phyloP scores from a whole-genome alignment of 37 sponge, comb jelly and placozoan genomes.

The Cladorhizidae sp. region DNA sequence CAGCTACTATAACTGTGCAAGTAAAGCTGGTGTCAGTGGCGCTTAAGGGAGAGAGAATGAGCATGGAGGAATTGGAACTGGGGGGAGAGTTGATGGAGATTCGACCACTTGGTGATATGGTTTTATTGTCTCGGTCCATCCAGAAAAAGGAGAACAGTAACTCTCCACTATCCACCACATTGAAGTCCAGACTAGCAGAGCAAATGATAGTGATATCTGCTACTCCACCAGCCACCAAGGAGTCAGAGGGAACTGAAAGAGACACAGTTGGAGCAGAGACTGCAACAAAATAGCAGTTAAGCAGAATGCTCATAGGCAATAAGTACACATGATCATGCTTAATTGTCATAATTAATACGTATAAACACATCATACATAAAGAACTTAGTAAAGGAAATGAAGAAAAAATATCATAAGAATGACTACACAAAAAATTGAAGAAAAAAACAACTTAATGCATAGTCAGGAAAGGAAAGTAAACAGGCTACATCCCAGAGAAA shows the following conservation, averaged over 20 bases:
- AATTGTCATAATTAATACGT: too few species aligned
- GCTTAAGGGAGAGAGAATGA: conserved; percentile 12
- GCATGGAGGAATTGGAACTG: not conserved
- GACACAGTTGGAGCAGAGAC: conserved; percentile 10
- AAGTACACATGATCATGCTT: too few species aligned
- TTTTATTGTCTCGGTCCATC: not conserved
- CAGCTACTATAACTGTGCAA: not conserved
- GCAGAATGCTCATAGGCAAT: too few species aligned
- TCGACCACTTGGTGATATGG: not conserved
- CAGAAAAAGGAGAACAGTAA: not conserved
- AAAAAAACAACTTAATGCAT: too few species aligned
- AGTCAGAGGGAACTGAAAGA: not conserved
- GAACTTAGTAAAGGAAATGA: too few species aligned
- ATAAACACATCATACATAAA: too few species aligned
- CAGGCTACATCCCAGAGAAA: too few species aligned
- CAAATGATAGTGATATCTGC: not conserved
- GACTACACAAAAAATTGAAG: too few species aligned
- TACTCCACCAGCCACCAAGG: not conserved
- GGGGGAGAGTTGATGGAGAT: conserved; percentile 1
- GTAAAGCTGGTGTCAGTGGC: conserved; percentile 11
- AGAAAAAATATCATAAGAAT: too few species aligned
- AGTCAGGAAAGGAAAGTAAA: too few species aligned
- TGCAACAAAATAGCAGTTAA: too few species aligned
- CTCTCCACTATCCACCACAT: not conserved
- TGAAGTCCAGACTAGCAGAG: not conserved